Conservation (phyloP, 1,140 invertebrate genomes). For the Colletes gigas region DNA sequence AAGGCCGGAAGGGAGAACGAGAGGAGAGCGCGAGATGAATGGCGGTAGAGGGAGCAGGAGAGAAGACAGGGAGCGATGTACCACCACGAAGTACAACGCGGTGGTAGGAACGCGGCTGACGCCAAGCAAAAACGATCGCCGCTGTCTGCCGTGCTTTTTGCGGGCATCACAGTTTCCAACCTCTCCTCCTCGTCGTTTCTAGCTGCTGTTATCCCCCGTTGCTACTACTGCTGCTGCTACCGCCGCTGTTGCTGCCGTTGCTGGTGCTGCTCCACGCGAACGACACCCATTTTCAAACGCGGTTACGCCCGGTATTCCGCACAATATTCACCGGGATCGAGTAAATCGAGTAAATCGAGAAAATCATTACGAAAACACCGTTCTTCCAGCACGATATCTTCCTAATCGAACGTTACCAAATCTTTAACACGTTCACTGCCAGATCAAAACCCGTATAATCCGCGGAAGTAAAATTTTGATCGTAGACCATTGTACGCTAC, state of each 20-base stretch:
- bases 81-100: conserved; percentile 79
- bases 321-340: conserved; percentile 26
- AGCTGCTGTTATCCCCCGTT: conserved; percentile 65
- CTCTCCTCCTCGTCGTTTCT: conserved; percentile 67
- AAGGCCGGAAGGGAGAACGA: conserved; percentile 52
- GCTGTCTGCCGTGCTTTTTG: conserved; percentile 82
- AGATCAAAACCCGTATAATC: too few relatives aligned
- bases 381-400: too few relatives aligned
- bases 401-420: too few relatives aligned
- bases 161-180: conserved; percentile 80
- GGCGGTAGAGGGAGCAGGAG: background rate
- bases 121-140: conserved; percentile 81
- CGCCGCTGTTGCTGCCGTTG: conserved; percentile 59
- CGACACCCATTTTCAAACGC: conserved; percentile 69
- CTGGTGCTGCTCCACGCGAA: conserved; percentile 47
- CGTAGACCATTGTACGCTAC: too few relatives aligned
- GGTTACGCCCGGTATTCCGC: conserved; percentile 62
- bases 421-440: too few relatives aligned
- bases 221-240: conserved; percentile 60
- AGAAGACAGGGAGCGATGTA: conserved; percentile 76
- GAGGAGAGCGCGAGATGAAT: background rate
- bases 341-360: background rate
- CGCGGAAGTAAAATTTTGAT: too few relatives aligned
- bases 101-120: conserved; percentile 81
- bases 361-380: too few relatives aligned